Percentiles rank a stretch among this genome's conserved stretches.
Conservation (phyloP, 2,797 vertebrate species). For the Corythornis leucogaster region DNA sequence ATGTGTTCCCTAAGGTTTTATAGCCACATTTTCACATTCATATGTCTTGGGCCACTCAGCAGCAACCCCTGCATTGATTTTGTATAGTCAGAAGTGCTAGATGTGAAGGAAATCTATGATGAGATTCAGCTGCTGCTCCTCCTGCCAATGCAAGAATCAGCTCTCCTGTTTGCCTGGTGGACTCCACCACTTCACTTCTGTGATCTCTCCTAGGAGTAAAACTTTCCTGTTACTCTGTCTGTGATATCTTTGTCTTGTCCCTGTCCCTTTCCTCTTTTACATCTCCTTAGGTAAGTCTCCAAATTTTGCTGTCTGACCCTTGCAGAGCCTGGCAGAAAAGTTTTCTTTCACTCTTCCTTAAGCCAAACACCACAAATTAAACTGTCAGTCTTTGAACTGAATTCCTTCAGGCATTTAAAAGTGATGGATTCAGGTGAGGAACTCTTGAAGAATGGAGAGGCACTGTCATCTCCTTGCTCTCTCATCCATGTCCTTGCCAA, state of each 20-base stretch:
- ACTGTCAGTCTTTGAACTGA: background rate
- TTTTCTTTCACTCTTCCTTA: background rate
- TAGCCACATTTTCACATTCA: constrained; percentile 27
- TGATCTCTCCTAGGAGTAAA: background rate
- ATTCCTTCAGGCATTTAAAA: background rate
- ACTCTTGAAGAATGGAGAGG: background rate
- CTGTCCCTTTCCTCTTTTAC: background rate
- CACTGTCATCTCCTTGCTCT: background rate
- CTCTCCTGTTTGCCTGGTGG: background rate
- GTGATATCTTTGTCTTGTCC: background rate
- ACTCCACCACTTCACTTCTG: background rate
- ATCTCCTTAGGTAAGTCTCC: background rate
- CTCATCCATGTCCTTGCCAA: background rate
- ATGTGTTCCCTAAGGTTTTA: constrained; percentile 43
- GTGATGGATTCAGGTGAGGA: background rate
- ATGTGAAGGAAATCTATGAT: background rate
- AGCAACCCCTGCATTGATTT: constrained; percentile 51
- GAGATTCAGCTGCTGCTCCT: constrained; percentile 14
- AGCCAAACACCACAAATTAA: constrained; percentile 3
- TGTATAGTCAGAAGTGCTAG: background rate
- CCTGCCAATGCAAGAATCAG: background rate
- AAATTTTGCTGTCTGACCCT: background rate
- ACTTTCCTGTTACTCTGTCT: background rate
- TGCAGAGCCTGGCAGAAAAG: background rate
- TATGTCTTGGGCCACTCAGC: constrained; percentile 11